Conservation (phyloP, 2,113 vertebrate species). For the Malurus melanocephalus region DNA sequence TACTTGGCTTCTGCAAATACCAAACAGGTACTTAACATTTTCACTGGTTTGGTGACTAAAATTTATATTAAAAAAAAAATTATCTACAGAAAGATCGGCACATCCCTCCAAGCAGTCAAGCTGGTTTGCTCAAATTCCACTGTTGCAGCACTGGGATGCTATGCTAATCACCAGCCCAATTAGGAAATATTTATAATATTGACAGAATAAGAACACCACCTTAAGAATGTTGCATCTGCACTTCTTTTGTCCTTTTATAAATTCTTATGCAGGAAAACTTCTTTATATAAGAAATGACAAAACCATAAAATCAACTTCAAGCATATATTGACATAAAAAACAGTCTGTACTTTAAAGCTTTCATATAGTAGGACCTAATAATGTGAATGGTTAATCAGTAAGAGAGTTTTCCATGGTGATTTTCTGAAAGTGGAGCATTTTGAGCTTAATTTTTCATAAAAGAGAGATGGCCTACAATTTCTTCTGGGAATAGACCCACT, state of each 20-base stretch:
- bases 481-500: not conserved
- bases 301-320: not conserved
- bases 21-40: not conserved
- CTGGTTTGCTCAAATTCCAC: not conserved
- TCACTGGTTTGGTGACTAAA: not conserved
- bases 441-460: not conserved
- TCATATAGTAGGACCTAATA: not conserved
- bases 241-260: not conserved
- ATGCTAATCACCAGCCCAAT: not conserved
- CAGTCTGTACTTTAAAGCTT: not conserved
- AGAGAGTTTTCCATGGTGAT: not conserved
- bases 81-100: not conserved
- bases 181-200: not conserved
- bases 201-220: not conserved
- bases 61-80: not conserved
- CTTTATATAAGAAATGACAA: not conserved
- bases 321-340: not conserved
- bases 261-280: not conserved
- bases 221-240: not conserved
- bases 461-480: not conserved
- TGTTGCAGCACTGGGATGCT: not conserved
- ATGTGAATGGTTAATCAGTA: not conserved
- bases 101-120: not conserved
- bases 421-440: not conserved
- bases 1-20: slow-evolving; percentile 9